Evolutionary conservation across 2,797 vertebrate genomes (phyloP).

Genomic region (Siniperca scherzeri): DNA sequence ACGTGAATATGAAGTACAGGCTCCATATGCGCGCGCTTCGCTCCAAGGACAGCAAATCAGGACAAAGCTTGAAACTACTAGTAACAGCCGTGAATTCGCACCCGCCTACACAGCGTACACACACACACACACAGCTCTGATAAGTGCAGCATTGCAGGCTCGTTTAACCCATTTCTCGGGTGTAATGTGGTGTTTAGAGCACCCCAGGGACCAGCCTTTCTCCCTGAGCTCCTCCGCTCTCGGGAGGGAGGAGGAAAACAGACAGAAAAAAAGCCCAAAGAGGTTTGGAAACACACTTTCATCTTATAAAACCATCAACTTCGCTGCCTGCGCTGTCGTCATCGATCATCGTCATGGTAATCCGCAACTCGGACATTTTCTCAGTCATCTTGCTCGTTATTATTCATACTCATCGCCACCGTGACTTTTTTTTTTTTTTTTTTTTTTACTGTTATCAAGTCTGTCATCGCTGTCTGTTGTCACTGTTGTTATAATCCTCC

Average conservation of each 20-base stretch:
- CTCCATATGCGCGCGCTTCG: neutral
- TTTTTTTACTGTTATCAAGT: neutral
- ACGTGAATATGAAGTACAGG: neutral
- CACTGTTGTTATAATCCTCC: neutral
- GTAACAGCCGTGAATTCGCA: slow-evolving; percentile 44
- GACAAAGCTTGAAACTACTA: slow-evolving; percentile 42
- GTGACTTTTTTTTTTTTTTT: no score
- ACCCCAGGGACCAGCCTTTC: slow-evolving; percentile 29
- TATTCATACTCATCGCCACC: neutral
- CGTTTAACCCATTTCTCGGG: slow-evolving; percentile 50
- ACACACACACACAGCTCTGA: slow-evolving; percentile 17
- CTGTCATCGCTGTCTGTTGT: neutral
- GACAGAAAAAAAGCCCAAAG: slow-evolving; percentile 3
- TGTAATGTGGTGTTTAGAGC: slow-evolving; percentile 55
- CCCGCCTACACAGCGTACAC: slow-evolving; percentile 19
- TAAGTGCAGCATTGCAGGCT: slow-evolving; percentile 38
- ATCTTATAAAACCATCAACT: slow-evolving; percentile 21
- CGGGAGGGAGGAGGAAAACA: slow-evolving; percentile 23
- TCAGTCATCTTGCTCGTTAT: neutral
- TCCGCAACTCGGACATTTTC: no score
- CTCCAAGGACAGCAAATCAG: slow-evolving; percentile 16
- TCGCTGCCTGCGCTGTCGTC: neutral
- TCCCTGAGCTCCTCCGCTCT: slow-evolving; percentile 25
- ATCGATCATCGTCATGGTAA: slow-evolving; percentile 9
- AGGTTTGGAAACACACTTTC: slow-evolving; percentile 33